phyloP scores from a whole-genome alignment of 1,140 invertebrate genomes.

The Battus philenor region DNA sequence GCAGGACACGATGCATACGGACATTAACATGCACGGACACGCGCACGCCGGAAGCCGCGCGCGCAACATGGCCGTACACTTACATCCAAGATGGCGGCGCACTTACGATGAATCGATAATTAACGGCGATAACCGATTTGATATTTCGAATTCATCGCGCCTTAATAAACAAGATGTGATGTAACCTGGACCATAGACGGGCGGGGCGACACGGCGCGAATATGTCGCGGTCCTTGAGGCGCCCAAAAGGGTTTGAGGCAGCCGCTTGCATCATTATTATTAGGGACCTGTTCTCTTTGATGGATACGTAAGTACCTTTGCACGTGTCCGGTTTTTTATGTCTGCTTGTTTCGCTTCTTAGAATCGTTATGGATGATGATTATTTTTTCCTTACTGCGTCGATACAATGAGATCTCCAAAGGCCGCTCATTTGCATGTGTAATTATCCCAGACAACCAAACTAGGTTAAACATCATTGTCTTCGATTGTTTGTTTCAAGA shows the following conservation, averaged over 20 bases:
- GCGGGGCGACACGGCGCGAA: constrained; percentile 39
- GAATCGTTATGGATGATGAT: constrained; percentile 35
- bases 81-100: constrained; percentile 64
- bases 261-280: constrained; percentile 49
- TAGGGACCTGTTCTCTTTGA: constrained; percentile 46
- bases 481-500: constrained; percentile 11
- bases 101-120: constrained; percentile 72
- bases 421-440: constrained; percentile 28
- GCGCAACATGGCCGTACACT: constrained; percentile 58
- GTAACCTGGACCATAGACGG: constrained; percentile 53
- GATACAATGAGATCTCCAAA: constrained; percentile 29
- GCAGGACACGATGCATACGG: constrained; percentile 48
- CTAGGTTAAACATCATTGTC: constrained; percentile 15
- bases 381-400: constrained; percentile 30
- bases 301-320: constrained; percentile 43
- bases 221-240: constrained; percentile 47
- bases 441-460: constrained; percentile 9
- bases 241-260: constrained; percentile 39
- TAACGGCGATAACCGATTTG: constrained; percentile 63
- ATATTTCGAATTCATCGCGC: constrained; percentile 65
- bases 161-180: constrained; percentile 61
- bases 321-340: constrained; percentile 51
- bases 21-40: constrained; percentile 65
- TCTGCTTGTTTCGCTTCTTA: constrained; percentile 50
- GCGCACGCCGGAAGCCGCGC: constrained; percentile 65